phyloP scores from a whole-genome alignment of 2,797 vertebrate genomes.

The Sebastes miniatus region DNA sequence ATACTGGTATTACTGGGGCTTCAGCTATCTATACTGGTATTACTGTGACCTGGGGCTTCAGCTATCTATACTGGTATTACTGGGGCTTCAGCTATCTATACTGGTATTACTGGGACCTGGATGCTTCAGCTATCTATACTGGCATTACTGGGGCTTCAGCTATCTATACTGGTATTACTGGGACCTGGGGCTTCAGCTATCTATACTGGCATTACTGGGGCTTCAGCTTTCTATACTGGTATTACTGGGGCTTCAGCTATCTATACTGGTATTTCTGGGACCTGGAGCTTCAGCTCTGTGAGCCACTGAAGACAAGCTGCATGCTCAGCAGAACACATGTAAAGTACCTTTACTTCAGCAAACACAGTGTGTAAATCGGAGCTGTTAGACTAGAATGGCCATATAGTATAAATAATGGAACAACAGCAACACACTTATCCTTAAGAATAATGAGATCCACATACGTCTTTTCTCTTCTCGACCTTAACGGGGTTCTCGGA shows the following conservation, averaged over 20 bases:
- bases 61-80: background rate
- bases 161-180: too few relatives aligned
- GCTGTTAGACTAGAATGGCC: background rate
- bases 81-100: too few relatives aligned
- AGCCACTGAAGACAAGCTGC: background rate
- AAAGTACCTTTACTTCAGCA: slow-evolving; percentile 42
- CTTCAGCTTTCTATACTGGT: too few relatives aligned
- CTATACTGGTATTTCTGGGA: too few relatives aligned
- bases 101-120: background rate
- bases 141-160: too few relatives aligned
- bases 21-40: background rate
- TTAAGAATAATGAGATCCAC: background rate
- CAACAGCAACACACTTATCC: slow-evolving; percentile 7
- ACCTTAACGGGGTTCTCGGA: background rate
- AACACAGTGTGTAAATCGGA: background rate
- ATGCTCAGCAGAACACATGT: slow-evolving; percentile 32
- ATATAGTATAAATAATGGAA: background rate
- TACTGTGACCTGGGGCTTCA: background rate
- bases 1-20: background rate
- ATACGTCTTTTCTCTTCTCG: background rate
- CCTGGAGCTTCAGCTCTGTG: background rate
- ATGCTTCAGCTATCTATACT: too few relatives aligned
- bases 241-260: too few relatives aligned
- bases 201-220: too few relatives aligned
- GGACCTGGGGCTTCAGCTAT: too few relatives aligned